Evolutionary conservation across 2,888 invertebrate genomes (phyloP), one percentile per base, ranked within the genome.

Genomic region (Notocelia uddmanniana): DNA sequence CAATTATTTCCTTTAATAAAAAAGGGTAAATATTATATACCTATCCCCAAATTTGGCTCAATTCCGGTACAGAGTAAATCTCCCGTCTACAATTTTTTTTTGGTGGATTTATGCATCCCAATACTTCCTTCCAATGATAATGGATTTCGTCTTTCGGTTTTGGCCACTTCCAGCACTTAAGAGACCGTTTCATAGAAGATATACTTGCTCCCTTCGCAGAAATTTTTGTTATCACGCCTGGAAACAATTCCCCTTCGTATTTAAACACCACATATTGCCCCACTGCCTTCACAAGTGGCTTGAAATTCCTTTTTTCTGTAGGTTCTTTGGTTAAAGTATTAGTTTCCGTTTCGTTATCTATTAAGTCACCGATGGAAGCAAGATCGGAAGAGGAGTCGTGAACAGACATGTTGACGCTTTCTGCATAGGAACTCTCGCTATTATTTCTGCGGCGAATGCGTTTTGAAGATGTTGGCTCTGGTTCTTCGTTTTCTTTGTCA

Each of bases 401-500:
- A 54, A 19, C 8, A 11, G 54, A 54, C 19, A 54, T 54, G 21
- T 54, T 54, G 11, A 54, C 54, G 18, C 54, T 21, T 21, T n/a
- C 21, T 11, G 21, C 54, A 23, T 54, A 54, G 23, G 54, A 54
- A 23, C 54, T 54, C 23, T 54, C 21, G 11, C 54, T 54, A 54
- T 23, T 11, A 23, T 9, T 23, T 54, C 54, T 59, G 15, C 59
- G 37, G 13, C 59, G 59, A 58, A 26, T 9, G 52, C 21, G 52
- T 41, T 60, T 69, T 69, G 69, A 69, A 52, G 60, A 50, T 37
- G 69, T 60, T n/a, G 60, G 54, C 69, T 69, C 60, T 37, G 69
- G 34, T 52, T 69, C 69, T 60, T 69, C 69, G 50, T 69, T 69
- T 69, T 69, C 62, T 69, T 69, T 60, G 52, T 69, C 60, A 69